phyloP scores from a whole-genome alignment of 1,140 invertebrate genomes.

The Saccostrea echinata region DNA sequence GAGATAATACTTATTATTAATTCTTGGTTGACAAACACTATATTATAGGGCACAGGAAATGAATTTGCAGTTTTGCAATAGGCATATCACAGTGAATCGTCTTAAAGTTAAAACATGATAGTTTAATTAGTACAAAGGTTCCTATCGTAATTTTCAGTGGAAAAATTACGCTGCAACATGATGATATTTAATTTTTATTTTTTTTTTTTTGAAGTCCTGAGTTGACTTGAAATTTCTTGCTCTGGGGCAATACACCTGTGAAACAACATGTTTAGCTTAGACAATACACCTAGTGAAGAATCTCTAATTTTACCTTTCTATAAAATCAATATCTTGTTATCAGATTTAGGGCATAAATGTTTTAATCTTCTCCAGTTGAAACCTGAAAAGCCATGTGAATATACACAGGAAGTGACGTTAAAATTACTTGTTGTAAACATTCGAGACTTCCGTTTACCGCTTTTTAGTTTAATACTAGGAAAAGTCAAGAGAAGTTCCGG shows the following conservation, averaged over 20 bases:
- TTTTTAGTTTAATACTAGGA: background rate
- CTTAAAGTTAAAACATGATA: too few relatives aligned
- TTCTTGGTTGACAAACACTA: too few relatives aligned
- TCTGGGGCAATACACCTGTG: constrained; percentile 12
- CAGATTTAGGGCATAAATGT: background rate
- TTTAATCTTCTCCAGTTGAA: constrained; percentile 13
- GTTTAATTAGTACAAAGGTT: too few relatives aligned
- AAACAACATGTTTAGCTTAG: background rate
- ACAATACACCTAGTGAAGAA: background rate
- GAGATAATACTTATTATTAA: too few relatives aligned
- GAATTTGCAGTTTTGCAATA: too few relatives aligned
- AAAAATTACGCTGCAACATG: too few relatives aligned
- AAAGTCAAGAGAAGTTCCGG: constrained; percentile 17
- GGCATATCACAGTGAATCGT: too few relatives aligned
- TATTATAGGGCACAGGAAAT: too few relatives aligned
- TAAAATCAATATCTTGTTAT: constrained; percentile 39
- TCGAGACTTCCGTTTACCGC: background rate
- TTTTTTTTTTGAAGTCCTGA: too few relatives aligned
- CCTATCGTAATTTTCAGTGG: too few relatives aligned
- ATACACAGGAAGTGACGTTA: background rate
- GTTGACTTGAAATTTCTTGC: background rate
- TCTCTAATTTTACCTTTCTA: background rate
- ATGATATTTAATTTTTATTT: too few relatives aligned
- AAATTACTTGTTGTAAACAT: background rate
- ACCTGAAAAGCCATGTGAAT: constrained; percentile 26